phyloP scores from a whole-genome alignment of 2,888 invertebrate species.

The Polydesmus complanatus region DNA sequence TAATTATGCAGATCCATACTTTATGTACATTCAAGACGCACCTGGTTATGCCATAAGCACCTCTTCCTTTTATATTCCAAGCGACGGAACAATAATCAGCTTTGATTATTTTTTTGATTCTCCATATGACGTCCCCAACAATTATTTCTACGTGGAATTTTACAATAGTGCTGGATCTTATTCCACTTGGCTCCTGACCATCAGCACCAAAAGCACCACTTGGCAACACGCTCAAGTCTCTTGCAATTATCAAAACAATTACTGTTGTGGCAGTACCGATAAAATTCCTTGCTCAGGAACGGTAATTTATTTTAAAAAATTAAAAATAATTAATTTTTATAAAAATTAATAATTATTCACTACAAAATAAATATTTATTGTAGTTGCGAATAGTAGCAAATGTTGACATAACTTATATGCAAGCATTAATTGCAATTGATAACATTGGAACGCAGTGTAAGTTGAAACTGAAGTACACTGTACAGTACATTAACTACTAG shows the following conservation, averaged over 20 bases:
- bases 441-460: background rate
- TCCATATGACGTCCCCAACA: background rate
- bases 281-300: background rate
- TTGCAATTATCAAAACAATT: background rate
- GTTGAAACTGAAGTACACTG: background rate
- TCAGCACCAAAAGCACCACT: background rate
- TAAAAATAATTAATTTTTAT: background rate
- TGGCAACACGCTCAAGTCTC: background rate
- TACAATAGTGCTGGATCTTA: no score
- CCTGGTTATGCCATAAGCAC: background rate
- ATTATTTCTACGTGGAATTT: no score
- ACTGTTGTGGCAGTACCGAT: background rate
- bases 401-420: no score
- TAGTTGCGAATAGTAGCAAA: background rate
- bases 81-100: background rate
- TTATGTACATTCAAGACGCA: background rate
- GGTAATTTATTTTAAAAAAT: background rate
- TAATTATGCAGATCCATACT: no score
- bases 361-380: background rate
- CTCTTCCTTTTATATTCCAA: background rate
- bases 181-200: background rate
- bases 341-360: background rate
- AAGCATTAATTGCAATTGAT: no score
- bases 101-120: background rate
- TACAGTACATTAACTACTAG: no score